phyloP scores from a whole-genome alignment of 2,888 invertebrate species.

The Mesoligia furuncula region DNA sequence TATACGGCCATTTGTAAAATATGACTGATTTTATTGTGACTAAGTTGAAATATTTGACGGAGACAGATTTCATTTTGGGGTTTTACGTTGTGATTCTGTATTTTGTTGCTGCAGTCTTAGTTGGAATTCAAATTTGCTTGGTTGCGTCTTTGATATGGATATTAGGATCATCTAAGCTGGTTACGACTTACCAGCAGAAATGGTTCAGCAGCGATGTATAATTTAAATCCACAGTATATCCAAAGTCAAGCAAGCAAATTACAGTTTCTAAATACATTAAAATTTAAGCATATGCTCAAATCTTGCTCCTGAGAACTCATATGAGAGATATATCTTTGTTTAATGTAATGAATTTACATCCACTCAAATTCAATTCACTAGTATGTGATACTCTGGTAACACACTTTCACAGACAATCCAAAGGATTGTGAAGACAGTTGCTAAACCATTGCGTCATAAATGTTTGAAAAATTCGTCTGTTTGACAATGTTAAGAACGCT shows the following conservation, averaged over 20 bases:
- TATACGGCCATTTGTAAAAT: slow-evolving; percentile 63
- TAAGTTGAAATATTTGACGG: slow-evolving; percentile 55
- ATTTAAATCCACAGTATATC: slow-evolving; percentile 3
- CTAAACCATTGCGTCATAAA: too few relatives aligned
- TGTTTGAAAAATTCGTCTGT: too few relatives aligned
- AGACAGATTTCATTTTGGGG: slow-evolving; percentile 55
- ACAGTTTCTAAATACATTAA: slow-evolving; percentile 11
- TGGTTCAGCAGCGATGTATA: background rate
- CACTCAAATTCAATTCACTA: background rate
- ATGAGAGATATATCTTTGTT: background rate
- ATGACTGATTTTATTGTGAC: slow-evolving; percentile 62
- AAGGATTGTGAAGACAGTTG: too few relatives aligned
- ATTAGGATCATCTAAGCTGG: background rate
- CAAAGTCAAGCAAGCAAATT: background rate
- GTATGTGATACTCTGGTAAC: too few relatives aligned
- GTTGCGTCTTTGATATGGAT: slow-evolving; percentile 22
- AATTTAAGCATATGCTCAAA: background rate
- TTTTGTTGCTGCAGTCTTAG: slow-evolving; percentile 23
- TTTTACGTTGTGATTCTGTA: slow-evolving; percentile 45
- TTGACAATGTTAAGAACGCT: too few relatives aligned
- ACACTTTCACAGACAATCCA: too few relatives aligned
- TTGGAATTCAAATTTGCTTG: slow-evolving; percentile 13
- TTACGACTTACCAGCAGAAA: slow-evolving; percentile 1
- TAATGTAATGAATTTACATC: background rate
- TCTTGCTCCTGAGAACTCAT: background rate